phyloP scores from a whole-genome alignment of 2,888 invertebrate species.

The Scaptomyza tumidula region DNA sequence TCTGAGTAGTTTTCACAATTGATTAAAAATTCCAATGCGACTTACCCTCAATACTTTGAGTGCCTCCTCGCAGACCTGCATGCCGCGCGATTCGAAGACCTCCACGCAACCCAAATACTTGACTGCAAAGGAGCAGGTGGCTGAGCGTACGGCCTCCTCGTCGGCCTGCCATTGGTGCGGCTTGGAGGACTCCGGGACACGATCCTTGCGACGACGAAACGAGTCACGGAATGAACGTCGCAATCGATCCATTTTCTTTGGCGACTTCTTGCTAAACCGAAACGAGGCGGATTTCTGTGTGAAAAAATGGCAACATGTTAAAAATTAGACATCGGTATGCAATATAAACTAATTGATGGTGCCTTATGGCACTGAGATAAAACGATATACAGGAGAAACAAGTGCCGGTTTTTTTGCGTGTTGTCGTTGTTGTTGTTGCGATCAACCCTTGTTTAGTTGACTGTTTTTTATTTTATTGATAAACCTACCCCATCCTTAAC shows the following conservation, averaged over 20 bases:
- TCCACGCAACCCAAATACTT: constrained; percentile 99
- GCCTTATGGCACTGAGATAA: constrained; percentile 18
- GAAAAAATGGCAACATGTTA: neutral
- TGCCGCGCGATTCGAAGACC: constrained; percentile 99
- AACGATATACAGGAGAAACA: constrained; percentile 68
- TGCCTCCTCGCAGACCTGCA: constrained; percentile 99
- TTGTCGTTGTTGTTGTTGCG: constrained; percentile 3
- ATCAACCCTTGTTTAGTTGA: constrained; percentile 52
- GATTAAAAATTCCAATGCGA: constrained; percentile 40
- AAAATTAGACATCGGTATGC: constrained; percentile 3
- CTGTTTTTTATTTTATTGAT: neutral
- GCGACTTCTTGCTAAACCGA: constrained; percentile 87
- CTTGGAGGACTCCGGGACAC: constrained; percentile 95
- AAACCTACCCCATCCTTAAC: constrained; percentile 85
- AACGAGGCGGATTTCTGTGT: constrained; percentile 86
- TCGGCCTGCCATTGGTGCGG: constrained; percentile 99
- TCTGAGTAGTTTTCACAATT: constrained; percentile 1
- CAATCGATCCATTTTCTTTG: constrained; percentile 94
- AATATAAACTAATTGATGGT: neutral
- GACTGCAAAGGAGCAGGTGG: constrained; percentile 98
- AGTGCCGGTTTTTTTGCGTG: constrained; percentile 60
- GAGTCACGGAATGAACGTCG: constrained; percentile 96
- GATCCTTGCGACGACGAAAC: constrained; percentile 95
- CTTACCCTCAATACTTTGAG: constrained; percentile 97
- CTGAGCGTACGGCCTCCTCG: constrained; percentile 97